Base-by-base conservation (phyloP, 2,888 invertebrate species). In the Leucophora obtusa region DNA sequence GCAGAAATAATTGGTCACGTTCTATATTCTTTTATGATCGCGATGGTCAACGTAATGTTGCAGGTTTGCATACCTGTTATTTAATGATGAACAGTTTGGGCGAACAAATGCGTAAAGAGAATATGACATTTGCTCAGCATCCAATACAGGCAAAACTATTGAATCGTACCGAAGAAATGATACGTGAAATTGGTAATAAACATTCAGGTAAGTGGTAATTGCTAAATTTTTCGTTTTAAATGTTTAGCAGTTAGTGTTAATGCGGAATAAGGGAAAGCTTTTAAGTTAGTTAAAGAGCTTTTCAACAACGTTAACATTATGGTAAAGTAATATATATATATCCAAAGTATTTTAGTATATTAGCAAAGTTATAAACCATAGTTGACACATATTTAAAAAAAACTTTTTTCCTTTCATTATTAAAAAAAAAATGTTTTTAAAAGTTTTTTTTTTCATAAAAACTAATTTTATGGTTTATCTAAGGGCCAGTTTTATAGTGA, bases 1-100 rank as follows among this genome's bases (percentile, higher is more conserved):
- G 0, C 90, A 96, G 96, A 86, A 93, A 93, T 88, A 91, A 92
- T 47, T 97, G 96, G 96, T 91, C 91, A 8, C 94, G 93, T 84
- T 91, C 94, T 0, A 93, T 94, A 54, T 91, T 96, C 74, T 91
- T 97, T 83, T 97, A 96, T 89, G 95, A 96, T 84, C 93, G 93
- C 11, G 92, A 94, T 78, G 95, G 95, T 0, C 94, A 94, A 85
- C 90, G 91, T 54, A 92, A 93, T 84, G 91, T 93, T 0, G 94
- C 93, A 8, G 96, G 96, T 0, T 91, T 91, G 11, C 92, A 93
- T 80, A 95, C 95, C 7, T 97, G 97, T 84, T 94, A 93, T 84
- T 91, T 97, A 18, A 92, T 95, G 89, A 94, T 95, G 91, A 93
- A 93, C 80, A 93, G 94, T 0, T 89, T 97, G 82, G 94, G 95